Percentiles rank a stretch among this genome's conserved stretches.
Evolutionary conservation across 2,797 vertebrate species (phyloP).

Genomic region (Sebastes paucispinis): DNA sequence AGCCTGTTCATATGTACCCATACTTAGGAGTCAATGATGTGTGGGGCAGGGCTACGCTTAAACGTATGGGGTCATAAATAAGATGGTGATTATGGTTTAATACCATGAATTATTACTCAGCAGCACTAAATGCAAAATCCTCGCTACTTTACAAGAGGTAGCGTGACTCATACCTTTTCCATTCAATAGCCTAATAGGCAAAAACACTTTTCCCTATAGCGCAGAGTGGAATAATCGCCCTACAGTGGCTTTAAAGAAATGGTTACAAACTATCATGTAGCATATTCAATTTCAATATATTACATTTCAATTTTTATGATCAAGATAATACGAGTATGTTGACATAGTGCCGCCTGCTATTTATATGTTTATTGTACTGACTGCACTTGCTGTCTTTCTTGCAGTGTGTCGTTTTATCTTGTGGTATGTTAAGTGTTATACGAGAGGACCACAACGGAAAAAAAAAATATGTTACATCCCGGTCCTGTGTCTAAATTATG

Average conservation of each 20-base stretch:
- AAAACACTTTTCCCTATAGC: not conserved
- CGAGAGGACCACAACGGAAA: too few species aligned
- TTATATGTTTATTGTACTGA: not conserved
- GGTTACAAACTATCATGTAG: not conserved
- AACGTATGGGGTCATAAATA: constrained; percentile 19
- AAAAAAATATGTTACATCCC: too few species aligned
- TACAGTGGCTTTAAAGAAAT: too few species aligned
- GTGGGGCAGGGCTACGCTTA: not conserved
- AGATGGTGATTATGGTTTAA: constrained; percentile 11
- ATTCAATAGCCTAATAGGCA: not conserved
- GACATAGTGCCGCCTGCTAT: not conserved
- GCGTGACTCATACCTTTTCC: not conserved
- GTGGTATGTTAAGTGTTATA: too few species aligned
- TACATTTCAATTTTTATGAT: not conserved
- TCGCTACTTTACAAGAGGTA: not conserved
- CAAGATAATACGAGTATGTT: not conserved
- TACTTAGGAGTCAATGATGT: constrained; percentile 16
- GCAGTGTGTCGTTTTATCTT: not conserved
- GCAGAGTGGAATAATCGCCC: not conserved
- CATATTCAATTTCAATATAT: not conserved
- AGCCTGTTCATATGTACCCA: not conserved
- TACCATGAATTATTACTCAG: constrained; percentile 28
- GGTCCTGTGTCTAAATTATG: too few species aligned
- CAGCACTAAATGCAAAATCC: constrained; percentile 10
- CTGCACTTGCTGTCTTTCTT: not conserved